Evolutionary conservation across 2,797 vertebrate genomes (phyloP), one percentile per base, ranked within the genome.

Genomic region (Characodon lateralis): DNA sequence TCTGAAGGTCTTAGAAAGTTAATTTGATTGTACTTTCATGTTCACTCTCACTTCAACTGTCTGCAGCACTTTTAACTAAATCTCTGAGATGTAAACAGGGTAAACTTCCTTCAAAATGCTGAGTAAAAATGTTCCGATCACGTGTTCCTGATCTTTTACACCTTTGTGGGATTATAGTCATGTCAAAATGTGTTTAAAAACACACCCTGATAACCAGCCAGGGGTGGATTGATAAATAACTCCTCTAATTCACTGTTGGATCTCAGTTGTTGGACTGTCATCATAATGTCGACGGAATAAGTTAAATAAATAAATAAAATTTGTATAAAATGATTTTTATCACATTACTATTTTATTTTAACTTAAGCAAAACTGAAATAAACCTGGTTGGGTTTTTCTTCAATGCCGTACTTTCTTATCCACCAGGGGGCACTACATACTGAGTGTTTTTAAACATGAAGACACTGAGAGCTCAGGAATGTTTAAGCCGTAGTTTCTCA

Each of bases 391-490:
- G 18, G 4, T 68, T 68, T 43, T 6, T 31, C 6, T 68, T 8
- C 82, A 16, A 20, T 31, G 26, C 14, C 2, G 22, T 14, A 6
- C 2, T 0, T 28, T 77, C 1, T 20, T 1, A 2, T 66, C 79
- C 88, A 89, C 77, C 51, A 88, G 88, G 74, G 82, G 88, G 83
- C 80, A 80, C 1, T 56, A 31, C 55, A 73, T 41, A 10, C 72
- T 61, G 82, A 10, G 14, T 71, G 3, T 63, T 35, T 13, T 1
- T 12, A 18, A 31, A 3, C n/a, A 63, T 7, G 1, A 7, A 24
- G 5, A 16, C n/a, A 31, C 46, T 31, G 18, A 51, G 1, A 51
- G 28, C 3, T 20, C 9, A 16, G 22, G 28, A 26, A 28, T 26
- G 7, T 48, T 10, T 46, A 6, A 18, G 10, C 24, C 18, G 53